Percentiles rank a stretch among this genome's conserved stretches.
Evolutionary conservation across 2,888 invertebrate genomes (phyloP).

Genomic region (Molanna angustata): DNA sequence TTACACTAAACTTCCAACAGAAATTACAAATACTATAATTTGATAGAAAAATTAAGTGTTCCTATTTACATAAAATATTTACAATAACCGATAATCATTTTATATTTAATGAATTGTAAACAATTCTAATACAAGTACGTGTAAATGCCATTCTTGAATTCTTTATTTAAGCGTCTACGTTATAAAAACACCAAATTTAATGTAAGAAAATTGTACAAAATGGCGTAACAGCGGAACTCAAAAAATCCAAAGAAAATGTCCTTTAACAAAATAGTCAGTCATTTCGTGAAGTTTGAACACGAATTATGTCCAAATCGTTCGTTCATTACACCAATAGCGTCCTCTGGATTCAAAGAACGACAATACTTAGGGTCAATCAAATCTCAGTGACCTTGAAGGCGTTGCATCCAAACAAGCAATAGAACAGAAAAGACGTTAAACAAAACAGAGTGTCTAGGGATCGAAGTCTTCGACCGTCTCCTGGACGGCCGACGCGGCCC

Average conservation of each 20-base stretch:
- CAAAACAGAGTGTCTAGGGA: constrained; percentile 44
- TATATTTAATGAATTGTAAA: constrained; percentile 3
- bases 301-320: constrained; percentile 20
- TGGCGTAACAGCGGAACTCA: no score
- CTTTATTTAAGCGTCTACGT: no score
- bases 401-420: constrained; percentile 32
- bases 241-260: no score
- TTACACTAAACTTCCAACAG: neutral
- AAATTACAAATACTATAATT: neutral
- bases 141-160: constrained; percentile 12
- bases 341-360: neutral
- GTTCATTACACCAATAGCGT: constrained; percentile 14
- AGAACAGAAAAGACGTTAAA: constrained; percentile 32
- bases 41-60: neutral
- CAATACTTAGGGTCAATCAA: constrained; percentile 3
- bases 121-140: constrained; percentile 4
- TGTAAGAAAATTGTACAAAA: no score
- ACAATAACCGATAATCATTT: constrained; percentile 2
- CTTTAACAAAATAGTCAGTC: constrained; percentile 29
- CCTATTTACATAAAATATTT: constrained; percentile 10
- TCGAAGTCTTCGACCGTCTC: constrained; percentile 54
- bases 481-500: constrained; percentile 53
- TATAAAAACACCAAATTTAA: no score
- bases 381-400: constrained; percentile 14
- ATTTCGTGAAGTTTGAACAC: constrained; percentile 22